phyloP scores from a whole-genome alignment of 1,140 invertebrate genomes.

The Aphelinus certus region DNA sequence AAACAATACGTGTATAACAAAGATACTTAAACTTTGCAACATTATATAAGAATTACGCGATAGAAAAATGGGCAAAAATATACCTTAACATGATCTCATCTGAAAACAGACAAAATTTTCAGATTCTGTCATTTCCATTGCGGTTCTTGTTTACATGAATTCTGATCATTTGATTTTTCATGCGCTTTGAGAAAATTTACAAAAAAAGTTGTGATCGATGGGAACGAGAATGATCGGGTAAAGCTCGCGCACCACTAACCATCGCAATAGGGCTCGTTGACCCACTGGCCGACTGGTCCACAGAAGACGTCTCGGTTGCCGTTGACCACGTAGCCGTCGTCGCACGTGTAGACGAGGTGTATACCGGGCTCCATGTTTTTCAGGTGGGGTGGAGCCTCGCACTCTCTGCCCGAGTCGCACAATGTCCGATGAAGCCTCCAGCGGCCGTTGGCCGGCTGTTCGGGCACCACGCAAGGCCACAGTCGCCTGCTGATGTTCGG shows the following conservation, averaged over 20 bases:
- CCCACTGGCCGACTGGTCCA: conserved; percentile 51
- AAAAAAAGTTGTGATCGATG: no score
- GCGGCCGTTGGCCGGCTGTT: conserved; percentile 52
- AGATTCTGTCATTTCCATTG: no score
- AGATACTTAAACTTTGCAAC: no score
- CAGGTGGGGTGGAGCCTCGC: conserved; percentile 36
- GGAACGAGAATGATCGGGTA: no score
- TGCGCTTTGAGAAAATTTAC: background rate
- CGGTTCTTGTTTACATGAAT: background rate
- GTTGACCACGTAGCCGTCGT: conserved; percentile 47
- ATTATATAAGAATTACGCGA: no score
- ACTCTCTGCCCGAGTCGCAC: conserved; percentile 44
- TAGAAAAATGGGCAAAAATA: no score
- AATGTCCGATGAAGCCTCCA: conserved; percentile 51
- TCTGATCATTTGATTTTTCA: conserved; percentile 54
- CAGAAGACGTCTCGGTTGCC: conserved; percentile 51
- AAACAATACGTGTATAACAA: no score
- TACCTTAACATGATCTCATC: no score
- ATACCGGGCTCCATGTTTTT: conserved; percentile 46
- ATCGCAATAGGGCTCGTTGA: conserved; percentile 49
- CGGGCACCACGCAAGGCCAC: conserved; percentile 47
- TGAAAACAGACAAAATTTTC: no score
- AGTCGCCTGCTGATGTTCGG: no score
- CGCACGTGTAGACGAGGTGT: conserved; percentile 54
- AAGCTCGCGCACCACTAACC: conserved; percentile 42